A percentile compares a stretch with the other conserved stretches of the same genome.
Evolutionary conservation across 2,113 vertebrate genomes (phyloP).

Genomic region (Callopanchax toddi): DNA sequence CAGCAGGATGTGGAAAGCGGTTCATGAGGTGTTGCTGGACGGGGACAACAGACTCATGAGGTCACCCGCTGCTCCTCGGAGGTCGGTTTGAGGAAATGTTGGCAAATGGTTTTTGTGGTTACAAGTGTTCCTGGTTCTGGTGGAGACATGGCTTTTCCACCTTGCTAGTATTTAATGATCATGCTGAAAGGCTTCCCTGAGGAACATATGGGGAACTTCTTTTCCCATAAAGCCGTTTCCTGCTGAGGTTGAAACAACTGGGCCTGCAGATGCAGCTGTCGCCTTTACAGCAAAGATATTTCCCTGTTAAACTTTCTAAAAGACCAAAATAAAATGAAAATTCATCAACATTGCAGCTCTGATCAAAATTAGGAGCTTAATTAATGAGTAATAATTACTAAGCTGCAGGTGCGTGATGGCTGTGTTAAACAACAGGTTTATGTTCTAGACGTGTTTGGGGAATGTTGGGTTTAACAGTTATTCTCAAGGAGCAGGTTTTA

Average conservation of each 20-base stretch:
- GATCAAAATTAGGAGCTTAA: too few species aligned
- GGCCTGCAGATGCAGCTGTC: background rate
- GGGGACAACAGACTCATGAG: constrained; percentile 63
- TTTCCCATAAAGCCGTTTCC: constrained; percentile 1
- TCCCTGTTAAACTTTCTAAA: too few species aligned
- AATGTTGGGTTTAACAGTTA: background rate
- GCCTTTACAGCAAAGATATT: too few species aligned
- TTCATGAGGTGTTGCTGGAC: constrained; percentile 77
- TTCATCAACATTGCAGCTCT: too few species aligned
- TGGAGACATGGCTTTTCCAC: constrained; percentile 45
- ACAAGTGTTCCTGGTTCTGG: constrained; percentile 33
- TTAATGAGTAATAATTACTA: too few species aligned
- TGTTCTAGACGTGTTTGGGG: background rate
- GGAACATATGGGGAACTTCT: constrained; percentile 4
- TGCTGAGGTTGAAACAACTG: too few species aligned
- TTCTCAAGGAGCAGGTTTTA: background rate
- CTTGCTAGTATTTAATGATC: constrained; percentile 40
- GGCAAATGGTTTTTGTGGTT: constrained; percentile 34
- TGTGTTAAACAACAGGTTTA: background rate
- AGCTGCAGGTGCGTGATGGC: background rate
- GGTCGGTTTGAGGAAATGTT: constrained; percentile 18
- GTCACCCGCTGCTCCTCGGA: constrained; percentile 41
- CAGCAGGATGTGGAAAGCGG: constrained; percentile 55
- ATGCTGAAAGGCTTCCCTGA: constrained; percentile 26
- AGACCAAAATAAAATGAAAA: too few species aligned